Conservation (phyloP, 2,113 vertebrate genomes). For the Eira barbara region DNA sequence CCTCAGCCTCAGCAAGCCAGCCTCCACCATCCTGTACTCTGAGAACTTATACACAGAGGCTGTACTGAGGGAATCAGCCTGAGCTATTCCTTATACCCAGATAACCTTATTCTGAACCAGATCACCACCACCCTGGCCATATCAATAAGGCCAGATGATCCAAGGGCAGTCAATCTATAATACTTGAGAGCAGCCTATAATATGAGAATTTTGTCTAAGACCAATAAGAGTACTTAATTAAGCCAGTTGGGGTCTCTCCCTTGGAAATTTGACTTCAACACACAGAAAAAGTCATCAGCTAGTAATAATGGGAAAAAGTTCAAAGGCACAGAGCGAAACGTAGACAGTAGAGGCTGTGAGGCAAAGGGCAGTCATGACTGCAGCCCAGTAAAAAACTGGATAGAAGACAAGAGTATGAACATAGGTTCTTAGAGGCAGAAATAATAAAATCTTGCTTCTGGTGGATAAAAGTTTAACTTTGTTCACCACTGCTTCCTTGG, state of each 20-base stretch:
- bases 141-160: background rate
- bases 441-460: background rate
- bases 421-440: background rate
- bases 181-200: background rate
- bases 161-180: background rate
- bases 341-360: background rate
- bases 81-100: background rate
- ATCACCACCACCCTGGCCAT: background rate
- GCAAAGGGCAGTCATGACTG: background rate
- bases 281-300: background rate
- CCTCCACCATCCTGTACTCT: background rate
- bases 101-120: background rate
- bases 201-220: background rate
- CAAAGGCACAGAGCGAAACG: background rate
- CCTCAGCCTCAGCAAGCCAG: background rate
- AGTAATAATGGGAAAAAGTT: background rate
- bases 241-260: background rate
- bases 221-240: background rate
- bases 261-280: background rate
- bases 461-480: background rate
- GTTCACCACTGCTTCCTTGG: background rate
- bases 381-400: background rate
- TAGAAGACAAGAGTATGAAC: background rate
- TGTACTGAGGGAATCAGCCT: background rate
- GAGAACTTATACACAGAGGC: background rate